These are phyloP conservation scores for Cyclopterus lumpus DNA, from an alignment of 2,797 vertebrate genomes.

Conservation along the genomic window DNA sequence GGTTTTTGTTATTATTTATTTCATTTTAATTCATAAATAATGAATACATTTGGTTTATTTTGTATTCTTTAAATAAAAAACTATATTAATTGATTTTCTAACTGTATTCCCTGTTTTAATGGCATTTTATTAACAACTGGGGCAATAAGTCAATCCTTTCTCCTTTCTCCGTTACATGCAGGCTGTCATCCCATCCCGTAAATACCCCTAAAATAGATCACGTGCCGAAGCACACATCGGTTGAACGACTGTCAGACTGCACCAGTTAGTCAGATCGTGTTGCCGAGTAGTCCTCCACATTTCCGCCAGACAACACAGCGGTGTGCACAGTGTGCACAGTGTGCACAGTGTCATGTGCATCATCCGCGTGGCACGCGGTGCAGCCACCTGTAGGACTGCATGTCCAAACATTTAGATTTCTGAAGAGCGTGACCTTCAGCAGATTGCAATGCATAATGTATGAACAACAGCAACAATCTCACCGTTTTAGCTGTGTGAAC, in stretches of 20 bases:
- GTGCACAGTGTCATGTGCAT: slow-evolving; percentile 22
- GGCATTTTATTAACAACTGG: not conserved
- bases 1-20: no score
- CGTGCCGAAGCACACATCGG: not conserved
- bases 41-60: no score
- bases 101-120: not conserved
- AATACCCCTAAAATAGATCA: not conserved
- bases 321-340: slow-evolving; percentile 11
- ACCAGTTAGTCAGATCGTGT: not conserved
- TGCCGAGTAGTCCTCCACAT: not conserved
- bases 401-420: slow-evolving; percentile 51
- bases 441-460: slow-evolving; percentile 61
- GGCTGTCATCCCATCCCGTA: not conserved
- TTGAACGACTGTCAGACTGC: slow-evolving; percentile 1
- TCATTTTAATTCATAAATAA: no score
- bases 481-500: slow-evolving; percentile 31
- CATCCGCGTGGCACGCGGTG: slow-evolving; percentile 24
- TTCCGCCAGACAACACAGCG: slow-evolving; percentile 5
- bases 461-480: slow-evolving; percentile 36
- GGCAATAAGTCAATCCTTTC: not conserved
- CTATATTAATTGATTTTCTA: not conserved
- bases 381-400: slow-evolving; percentile 38
- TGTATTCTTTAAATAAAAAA: no score
- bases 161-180: not conserved
- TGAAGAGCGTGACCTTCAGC: slow-evolving; percentile 54